phyloP scores from a whole-genome alignment of 2,113 vertebrate genomes.

The Trogon melanurus region DNA sequence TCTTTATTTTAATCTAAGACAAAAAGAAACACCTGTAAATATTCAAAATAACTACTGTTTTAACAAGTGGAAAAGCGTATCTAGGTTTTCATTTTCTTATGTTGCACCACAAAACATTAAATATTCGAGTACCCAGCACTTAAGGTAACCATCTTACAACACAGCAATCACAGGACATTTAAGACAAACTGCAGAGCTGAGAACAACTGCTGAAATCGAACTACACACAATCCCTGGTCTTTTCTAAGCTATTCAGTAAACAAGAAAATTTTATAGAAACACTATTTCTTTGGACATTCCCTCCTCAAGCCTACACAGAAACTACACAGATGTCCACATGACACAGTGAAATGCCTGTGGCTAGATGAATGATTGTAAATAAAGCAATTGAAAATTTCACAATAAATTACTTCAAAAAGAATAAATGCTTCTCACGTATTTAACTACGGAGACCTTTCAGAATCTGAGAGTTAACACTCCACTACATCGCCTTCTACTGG shows the following conservation, averaged over 20 bases:
- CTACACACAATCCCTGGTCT: neutral
- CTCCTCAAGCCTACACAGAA: neutral
- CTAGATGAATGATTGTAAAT: neutral
- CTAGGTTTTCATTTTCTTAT: neutral
- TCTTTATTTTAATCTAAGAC: neutral
- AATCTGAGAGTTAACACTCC: neutral
- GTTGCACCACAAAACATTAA: neutral
- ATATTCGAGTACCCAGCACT: neutral
- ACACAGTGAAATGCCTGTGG: neutral
- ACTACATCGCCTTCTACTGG: neutral
- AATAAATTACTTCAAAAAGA: neutral
- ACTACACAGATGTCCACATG: neutral
- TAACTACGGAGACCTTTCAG: neutral
- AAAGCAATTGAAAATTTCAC: conserved; percentile 3
- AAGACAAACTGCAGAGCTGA: neutral
- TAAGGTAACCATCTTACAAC: neutral
- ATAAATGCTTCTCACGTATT: neutral
- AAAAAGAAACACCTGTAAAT: neutral
- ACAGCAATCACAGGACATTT: neutral
- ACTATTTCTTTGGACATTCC: neutral
- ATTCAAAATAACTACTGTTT: neutral
- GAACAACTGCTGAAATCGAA: neutral
- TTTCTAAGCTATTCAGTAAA: neutral
- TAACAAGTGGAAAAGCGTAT: neutral
- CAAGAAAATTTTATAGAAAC: neutral